A percentile compares a stretch with the other conserved stretches of the same genome.
These are phyloP conservation scores for Drosophila mojavensis DNA, from an alignment of 1,140 invertebrate genomes.

Conservation along the genomic window DNA sequence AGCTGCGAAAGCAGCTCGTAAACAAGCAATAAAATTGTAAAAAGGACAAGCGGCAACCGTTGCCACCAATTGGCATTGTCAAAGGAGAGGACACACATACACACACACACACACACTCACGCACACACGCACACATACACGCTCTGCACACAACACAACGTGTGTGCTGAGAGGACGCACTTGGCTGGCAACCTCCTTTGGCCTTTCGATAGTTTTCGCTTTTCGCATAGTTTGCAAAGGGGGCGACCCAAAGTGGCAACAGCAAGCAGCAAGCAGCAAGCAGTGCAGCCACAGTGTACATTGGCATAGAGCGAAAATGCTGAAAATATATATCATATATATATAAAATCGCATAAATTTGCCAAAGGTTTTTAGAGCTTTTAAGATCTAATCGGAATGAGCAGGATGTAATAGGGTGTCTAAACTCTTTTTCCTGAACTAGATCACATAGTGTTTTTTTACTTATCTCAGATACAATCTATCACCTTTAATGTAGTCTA, in stretches of 20 bases:
- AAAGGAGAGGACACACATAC: constrained; percentile 46
- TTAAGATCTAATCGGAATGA: no score
- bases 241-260: constrained; percentile 7
- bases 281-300: constrained; percentile 19
- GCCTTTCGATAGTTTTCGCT: constrained; percentile 67
- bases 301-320: constrained; percentile 2
- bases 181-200: constrained; percentile 46
- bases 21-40: constrained; percentile 82
- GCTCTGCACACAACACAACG: neutral
- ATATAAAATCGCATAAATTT: no score
- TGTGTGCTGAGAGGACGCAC: constrained; percentile 23
- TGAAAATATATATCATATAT: neutral
- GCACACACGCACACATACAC: neutral
- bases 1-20: constrained; percentile 76
- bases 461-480: no score
- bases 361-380: no score
- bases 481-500: no score
- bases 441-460: no score
- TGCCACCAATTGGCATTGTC: constrained; percentile 76
- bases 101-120: constrained; percentile 27
- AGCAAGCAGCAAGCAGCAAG: neutral
- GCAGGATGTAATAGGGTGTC: no score
- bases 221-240: constrained; percentile 52
- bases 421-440: no score
- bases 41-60: constrained; percentile 71